Evolutionary conservation across 2,797 vertebrate species (phyloP), one percentile per base, ranked within the genome.

Genomic region (Euphonia xanthogaster): DNA sequence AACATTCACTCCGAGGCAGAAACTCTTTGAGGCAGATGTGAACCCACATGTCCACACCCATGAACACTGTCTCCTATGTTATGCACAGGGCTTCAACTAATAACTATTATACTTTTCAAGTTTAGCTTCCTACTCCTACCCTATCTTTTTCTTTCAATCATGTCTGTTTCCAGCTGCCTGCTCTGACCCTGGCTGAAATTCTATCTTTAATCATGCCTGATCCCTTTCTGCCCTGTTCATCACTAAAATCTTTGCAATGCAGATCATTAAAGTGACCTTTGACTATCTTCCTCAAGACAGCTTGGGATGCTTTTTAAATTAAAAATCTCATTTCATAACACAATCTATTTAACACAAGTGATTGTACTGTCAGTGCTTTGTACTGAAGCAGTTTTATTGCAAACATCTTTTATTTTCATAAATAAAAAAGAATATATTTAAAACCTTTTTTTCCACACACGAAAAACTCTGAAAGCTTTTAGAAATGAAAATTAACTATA

Each of bases 381-480:
- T 68, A 95, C 30, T 84, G 92, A 79, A 97, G 66, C 67, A 62
- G 40, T 97, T 97, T 97, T 97, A 96, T 96, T 97, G 92, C 88
- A 97, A 97, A 97, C 84, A 60, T 68, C 28, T 2, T 53, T 86
- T 77, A 27, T 75, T 83, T 81, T 85, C 85, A 97, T 97, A 97
- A 97, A 97, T 96, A 97, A 96, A 96, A 97, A 97, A 95, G 72
- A 42, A 86, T 96, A 90, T 94, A 96, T 86, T 92, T 96, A 88
- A 91, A 94, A 92, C 60, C 50, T 79, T 94, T 71, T 75, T 77
- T 84, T 95, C n/a, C 85, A 95, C 94, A 92, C 82, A 84, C 1
- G n/a, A 97, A 95, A 94, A 97, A 93, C 67, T 93, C 73, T 88
- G 70, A 92, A 89, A 86, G 19, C 35, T 85, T 94, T 95, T 82